Percentiles rank a stretch among this genome's conserved stretches.
phyloP scores from a whole-genome alignment of 1,140 invertebrate species.

The Papilio dardanus region DNA sequence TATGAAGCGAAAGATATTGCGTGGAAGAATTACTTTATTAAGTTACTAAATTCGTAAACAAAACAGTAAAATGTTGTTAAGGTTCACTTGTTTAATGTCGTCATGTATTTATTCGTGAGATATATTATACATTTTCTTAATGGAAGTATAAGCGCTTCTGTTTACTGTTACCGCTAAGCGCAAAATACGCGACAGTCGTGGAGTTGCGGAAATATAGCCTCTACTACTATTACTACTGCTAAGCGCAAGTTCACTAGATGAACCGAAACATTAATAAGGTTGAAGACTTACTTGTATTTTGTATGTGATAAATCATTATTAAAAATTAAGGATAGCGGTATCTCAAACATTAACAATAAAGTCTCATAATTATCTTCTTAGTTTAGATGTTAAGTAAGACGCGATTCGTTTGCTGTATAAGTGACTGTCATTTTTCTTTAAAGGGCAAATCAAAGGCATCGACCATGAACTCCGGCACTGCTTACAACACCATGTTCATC shows the following conservation, averaged over 20 bases:
- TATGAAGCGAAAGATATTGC: neutral
- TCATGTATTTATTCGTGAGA: conserved; percentile 6
- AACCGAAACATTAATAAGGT: neutral
- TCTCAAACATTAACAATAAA: neutral
- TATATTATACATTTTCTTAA: conserved; percentile 10
- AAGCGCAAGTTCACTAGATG: neutral
- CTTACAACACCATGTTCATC: neutral
- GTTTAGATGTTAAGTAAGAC: too few species aligned
- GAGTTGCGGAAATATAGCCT: too few species aligned
- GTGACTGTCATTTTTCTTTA: neutral
- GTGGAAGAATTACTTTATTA: too few species aligned
- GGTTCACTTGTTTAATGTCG: neutral
- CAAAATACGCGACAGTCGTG: too few species aligned
- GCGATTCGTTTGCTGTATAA: neutral
- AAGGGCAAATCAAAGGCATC: neutral
- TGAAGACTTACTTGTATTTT: neutral
- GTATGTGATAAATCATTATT: neutral
- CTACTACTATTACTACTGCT: too few species aligned
- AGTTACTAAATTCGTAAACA: neutral
- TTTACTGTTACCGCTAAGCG: neutral
- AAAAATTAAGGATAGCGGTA: too few species aligned
- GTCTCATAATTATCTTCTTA: too few species aligned
- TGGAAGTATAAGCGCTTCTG: conserved; percentile 19
- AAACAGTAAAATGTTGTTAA: neutral
- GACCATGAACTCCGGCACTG: neutral